phyloP scores from a whole-genome alignment of 1,140 invertebrate species.

The Conus betulinus region DNA sequence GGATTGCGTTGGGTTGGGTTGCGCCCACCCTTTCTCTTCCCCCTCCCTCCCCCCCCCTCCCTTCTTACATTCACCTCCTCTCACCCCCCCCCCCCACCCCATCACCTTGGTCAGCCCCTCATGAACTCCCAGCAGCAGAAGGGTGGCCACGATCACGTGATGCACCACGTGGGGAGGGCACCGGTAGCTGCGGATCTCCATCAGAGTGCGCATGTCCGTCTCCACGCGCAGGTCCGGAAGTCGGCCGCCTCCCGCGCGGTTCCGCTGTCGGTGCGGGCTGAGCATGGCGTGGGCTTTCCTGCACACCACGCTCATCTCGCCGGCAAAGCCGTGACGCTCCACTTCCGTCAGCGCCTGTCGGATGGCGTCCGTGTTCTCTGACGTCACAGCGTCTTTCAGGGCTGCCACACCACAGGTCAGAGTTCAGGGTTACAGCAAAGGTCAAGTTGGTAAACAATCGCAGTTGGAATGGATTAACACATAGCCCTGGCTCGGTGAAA shows the following conservation, averaged over 20 bases:
- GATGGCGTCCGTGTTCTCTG: background rate
- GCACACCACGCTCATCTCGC: constrained; percentile 7
- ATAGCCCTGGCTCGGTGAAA: no score
- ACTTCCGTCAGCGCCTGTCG: constrained; percentile 6
- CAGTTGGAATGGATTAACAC: no score
- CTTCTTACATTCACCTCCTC: background rate
- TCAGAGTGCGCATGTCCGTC: constrained; percentile 36
- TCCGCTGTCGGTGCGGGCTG: background rate
- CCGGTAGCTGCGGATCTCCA: constrained; percentile 47
- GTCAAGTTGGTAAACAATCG: no score
- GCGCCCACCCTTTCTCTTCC: background rate
- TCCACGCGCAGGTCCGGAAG: constrained; percentile 14
- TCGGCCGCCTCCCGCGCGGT: background rate
- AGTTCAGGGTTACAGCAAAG: no score
- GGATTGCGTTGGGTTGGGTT: no score
- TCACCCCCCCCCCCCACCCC: background rate
- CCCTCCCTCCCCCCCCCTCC: background rate
- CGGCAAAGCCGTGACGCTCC: constrained; percentile 15
- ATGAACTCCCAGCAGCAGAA: constrained; percentile 42
- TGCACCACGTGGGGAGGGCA: constrained; percentile 44
- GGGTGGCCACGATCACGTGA: constrained; percentile 32
- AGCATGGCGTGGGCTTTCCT: constrained; percentile 4
- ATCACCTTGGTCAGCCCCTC: constrained; percentile 41
- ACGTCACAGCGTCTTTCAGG: background rate
- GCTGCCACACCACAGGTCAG: background rate